These are phyloP conservation scores for Drosophila athabasca DNA, from an alignment of 1,140 invertebrate species.

Conservation along the genomic window DNA sequence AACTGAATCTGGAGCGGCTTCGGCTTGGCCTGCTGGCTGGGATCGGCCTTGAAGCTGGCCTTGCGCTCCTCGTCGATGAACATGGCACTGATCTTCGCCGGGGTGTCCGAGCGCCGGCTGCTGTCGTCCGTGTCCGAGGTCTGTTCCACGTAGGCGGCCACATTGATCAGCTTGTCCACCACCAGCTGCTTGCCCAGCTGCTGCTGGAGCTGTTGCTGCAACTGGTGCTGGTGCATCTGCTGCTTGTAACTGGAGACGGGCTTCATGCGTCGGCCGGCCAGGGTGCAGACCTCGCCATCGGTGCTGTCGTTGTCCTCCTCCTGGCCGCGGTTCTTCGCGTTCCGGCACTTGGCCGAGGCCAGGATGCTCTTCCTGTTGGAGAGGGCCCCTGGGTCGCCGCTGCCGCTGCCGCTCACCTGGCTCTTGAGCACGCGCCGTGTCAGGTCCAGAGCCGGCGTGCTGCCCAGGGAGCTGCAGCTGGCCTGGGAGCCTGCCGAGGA, in stretches of 20 bases:
- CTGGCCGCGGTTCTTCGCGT: conserved; percentile 85
- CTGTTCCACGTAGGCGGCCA: conserved; percentile 81
- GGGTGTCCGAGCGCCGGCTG: conserved; percentile 78
- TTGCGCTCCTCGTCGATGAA: conserved; percentile 83
- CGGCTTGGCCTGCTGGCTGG: conserved; percentile 45
- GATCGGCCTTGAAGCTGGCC: conserved; percentile 81
- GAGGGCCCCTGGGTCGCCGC: conserved; percentile 85
- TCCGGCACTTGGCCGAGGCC: conserved; percentile 92
- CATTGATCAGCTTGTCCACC: conserved; percentile 82
- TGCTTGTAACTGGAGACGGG: conserved; percentile 74
- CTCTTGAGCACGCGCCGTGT: conserved; percentile 88
- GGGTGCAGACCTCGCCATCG: conserved; percentile 74
- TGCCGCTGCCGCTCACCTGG: conserved; percentile 29
- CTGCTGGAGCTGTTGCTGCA: conserved; percentile 24
- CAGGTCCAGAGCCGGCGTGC: conserved; percentile 85
- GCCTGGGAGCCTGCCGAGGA: conserved; percentile 86
- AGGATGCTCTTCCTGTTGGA: conserved; percentile 94
- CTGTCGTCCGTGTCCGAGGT: conserved; percentile 83
- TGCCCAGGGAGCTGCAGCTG: conserved; percentile 87
- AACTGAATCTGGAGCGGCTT: conserved; percentile 38
- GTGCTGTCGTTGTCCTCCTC: conserved; percentile 81
- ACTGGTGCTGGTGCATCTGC: conserved; percentile 44
- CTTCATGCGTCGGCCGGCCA: conserved; percentile 70
- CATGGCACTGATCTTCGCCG: conserved; percentile 83
- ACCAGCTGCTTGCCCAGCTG: conserved; percentile 61